Evolutionary conservation across 2,797 vertebrate species (phyloP), one percentile per base, ranked within the genome.

Genomic region (Pseudochirops corinnae): DNA sequence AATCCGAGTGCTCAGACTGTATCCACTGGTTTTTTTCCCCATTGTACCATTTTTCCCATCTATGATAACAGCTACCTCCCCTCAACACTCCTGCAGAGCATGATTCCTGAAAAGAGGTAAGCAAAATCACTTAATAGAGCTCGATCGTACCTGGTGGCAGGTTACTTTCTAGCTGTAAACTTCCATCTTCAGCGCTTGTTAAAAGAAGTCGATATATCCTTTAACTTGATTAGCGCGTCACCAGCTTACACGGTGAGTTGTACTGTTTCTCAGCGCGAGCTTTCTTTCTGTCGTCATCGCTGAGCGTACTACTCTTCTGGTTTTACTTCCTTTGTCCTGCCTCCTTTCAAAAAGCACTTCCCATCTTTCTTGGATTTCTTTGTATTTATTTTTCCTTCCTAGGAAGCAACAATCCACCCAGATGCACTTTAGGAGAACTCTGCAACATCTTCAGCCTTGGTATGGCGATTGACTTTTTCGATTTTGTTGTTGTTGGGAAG

Each of bases 381-480:
- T 82, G 24, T 82, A 39, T 46, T 39, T 24, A 82, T 46, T 82
- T 46, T 82, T 82, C 74, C 39, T 82, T 82, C 26, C 18, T 26
- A 82, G n/a, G 6, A 82, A 82, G 5, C 74, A 82, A 11, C 24
- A 46, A 55, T 55, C 90, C 26, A 29, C 90, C 52, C 28, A 52
- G 90, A 91, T 33, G 92, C 94, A 94, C 95, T 96, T 87, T 57
- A 95, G 53, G 92, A 93, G 52, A 97, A 55, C 56, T 91, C 5
- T 62, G 62, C 50, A 90, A 55, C 91, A 0, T 97, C 95, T 96
- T 94, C 94, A 91, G 94, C 92, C 26, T 31, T 13, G 3, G 46
- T 92, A 26, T 52, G 28, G 62, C 92, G 93, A 97, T 87, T 93
- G 74, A 90, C 95, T 97, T 98, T 29, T 98, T 96, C 96, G 50